A percentile compares a stretch with the other conserved stretches of the same genome.
Evolutionary conservation across 2,797 vertebrate genomes (phyloP).

Genomic region (Heliangelus exortis): DNA sequence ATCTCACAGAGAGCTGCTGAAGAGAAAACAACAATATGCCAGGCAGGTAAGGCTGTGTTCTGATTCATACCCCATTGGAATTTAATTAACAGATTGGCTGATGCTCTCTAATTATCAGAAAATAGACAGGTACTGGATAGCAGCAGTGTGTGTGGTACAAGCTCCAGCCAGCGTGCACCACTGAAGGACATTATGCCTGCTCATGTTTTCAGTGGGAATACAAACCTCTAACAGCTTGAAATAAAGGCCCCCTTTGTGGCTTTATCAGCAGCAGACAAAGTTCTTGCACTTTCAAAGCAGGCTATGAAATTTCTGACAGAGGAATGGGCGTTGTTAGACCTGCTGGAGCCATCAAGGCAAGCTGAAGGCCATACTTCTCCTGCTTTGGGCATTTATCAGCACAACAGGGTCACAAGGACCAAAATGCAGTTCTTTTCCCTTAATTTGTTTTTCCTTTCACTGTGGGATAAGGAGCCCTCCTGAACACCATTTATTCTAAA

Average conservation of each 20-base stretch:
- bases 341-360: slow-evolving; percentile 44
- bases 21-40: background rate
- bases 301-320: slow-evolving; percentile 24
- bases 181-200: background rate
- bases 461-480: background rate
- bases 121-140: background rate
- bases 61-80: background rate
- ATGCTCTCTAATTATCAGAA: background rate
- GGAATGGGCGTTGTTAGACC: slow-evolving; percentile 19
- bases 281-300: background rate
- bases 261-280: background rate
- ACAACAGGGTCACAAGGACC: background rate
- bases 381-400: slow-evolving; percentile 6
- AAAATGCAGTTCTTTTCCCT: slow-evolving; percentile 7
- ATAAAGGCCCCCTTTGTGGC: background rate
- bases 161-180: background rate
- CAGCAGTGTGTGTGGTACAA: background rate
- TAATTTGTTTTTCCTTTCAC: background rate
- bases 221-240: background rate
- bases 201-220: background rate
- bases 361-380: slow-evolving; percentile 11
- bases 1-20: background rate
- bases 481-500: background rate
- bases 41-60: background rate
- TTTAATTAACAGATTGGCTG: background rate